Evolutionary conservation across 2,797 vertebrate genomes (phyloP).

Genomic region (Macroramphosus scolopax): DNA sequence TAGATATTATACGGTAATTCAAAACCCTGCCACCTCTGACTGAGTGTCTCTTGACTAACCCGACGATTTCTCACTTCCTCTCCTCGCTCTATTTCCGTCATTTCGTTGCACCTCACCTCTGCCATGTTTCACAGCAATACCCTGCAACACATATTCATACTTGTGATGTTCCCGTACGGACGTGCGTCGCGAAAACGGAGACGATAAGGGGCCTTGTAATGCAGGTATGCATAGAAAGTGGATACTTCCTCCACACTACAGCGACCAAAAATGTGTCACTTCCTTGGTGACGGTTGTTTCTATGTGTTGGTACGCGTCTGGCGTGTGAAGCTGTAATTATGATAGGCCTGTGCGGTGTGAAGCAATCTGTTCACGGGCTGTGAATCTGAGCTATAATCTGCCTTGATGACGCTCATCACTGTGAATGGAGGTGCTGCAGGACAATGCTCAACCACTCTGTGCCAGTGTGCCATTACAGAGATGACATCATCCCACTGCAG

Average conservation of each 20-base stretch:
- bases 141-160: slow-evolving; percentile 37
- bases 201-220: no score
- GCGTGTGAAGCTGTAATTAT: slow-evolving; percentile 31
- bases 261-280: neutral
- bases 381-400: slow-evolving; percentile 57
- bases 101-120: slow-evolving; percentile 52
- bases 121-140: slow-evolving; percentile 38
- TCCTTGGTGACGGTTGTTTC: slow-evolving; percentile 2
- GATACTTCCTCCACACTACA: neutral
- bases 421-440: slow-evolving; percentile 66
- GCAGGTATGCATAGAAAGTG: no score
- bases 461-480: slow-evolving; percentile 71
- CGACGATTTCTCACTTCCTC: slow-evolving; percentile 40
- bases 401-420: slow-evolving; percentile 58
- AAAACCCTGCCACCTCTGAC: no score
- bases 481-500: slow-evolving; percentile 82
- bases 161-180: slow-evolving; percentile 26
- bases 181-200: slow-evolving; percentile 4
- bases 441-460: slow-evolving; percentile 60
- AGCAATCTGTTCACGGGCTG: slow-evolving; percentile 51
- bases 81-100: slow-evolving; percentile 50
- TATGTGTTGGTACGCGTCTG: slow-evolving; percentile 4
- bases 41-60: no score
- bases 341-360: slow-evolving; percentile 33
- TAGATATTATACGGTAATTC: no score